These are phyloP conservation scores for Cataglyphis cursor DNA, from an alignment of 2,888 invertebrate genomes.

Conservation along the genomic window DNA sequence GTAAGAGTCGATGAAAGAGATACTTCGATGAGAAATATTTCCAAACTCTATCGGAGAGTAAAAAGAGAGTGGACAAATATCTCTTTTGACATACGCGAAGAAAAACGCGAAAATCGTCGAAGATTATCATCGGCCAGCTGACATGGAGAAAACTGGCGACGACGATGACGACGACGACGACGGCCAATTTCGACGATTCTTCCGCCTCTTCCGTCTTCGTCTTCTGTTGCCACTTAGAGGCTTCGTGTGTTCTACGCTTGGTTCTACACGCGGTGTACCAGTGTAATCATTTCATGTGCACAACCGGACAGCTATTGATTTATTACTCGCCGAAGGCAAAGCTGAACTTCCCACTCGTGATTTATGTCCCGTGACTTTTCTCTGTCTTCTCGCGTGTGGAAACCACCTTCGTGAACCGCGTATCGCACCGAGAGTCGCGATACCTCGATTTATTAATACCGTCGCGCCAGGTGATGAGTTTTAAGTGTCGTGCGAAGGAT, in stretches of 20 bases:
- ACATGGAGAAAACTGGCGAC: constrained; percentile 61
- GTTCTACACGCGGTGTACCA: constrained; percentile 46
- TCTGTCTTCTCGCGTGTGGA: constrained; percentile 66
- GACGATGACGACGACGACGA: constrained; percentile 57
- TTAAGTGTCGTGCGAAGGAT: constrained; percentile 35
- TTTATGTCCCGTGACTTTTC: constrained; percentile 78
- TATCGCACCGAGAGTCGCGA: constrained; percentile 31
- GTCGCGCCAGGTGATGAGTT: constrained; percentile 46
- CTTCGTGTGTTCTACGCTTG: constrained; percentile 40
- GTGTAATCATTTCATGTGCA: constrained; percentile 79
- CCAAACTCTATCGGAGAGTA: not conserved
- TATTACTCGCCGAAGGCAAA: constrained; percentile 80
- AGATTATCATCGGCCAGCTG: constrained; percentile 47
- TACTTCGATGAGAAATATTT: not conserved
- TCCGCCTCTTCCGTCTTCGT: constrained; percentile 18
- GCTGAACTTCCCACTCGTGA: constrained; percentile 78
- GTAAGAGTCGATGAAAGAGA: no score
- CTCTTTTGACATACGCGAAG: not conserved
- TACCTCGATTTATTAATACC: constrained; percentile 56
- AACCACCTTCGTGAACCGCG: constrained; percentile 43
- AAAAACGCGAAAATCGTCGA: constrained; percentile 28
- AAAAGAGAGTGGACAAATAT: not conserved
- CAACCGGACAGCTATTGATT: constrained; percentile 80
- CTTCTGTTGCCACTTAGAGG: constrained; percentile 31
- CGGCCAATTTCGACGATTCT: constrained; percentile 72